phyloP scores from a whole-genome alignment of 2,113 vertebrate genomes.

The Pollimyrus isidori region DNA sequence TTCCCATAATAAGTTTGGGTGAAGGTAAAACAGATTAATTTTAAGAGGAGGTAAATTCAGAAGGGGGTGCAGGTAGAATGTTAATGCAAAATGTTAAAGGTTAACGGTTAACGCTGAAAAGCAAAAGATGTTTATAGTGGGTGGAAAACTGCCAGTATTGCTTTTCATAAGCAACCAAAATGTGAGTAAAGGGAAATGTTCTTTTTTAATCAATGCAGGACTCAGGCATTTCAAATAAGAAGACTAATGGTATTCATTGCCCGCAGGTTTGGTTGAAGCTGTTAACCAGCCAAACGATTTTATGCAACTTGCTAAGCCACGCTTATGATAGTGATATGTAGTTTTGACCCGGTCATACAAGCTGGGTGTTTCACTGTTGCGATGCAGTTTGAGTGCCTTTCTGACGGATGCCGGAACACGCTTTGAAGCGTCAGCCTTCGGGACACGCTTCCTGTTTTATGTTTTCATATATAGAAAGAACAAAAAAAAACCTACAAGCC shows the following conservation, averaged over 20 bases:
- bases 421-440: background rate
- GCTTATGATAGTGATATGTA: background rate
- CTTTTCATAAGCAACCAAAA: background rate
- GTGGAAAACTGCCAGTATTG: background rate
- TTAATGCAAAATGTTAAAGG: background rate
- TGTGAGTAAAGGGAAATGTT: background rate
- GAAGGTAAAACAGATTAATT: background rate
- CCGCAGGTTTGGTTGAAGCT: background rate
- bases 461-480: background rate
- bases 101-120: background rate
- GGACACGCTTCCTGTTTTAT: background rate
- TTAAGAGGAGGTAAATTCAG: background rate
- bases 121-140: background rate
- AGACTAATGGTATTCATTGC: background rate
- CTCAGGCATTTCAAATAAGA: background rate
- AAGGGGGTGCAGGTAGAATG: background rate
- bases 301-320: background rate
- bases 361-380: background rate
- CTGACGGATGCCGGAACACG: background rate
- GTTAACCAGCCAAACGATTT: background rate
- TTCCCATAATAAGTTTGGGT: background rate
- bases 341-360: background rate
- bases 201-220: background rate
- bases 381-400: background rate
- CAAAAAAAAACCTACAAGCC: background rate